phyloP scores from a whole-genome alignment of 2,113 vertebrate genomes.

The Ageneiosus marmoratus region DNA sequence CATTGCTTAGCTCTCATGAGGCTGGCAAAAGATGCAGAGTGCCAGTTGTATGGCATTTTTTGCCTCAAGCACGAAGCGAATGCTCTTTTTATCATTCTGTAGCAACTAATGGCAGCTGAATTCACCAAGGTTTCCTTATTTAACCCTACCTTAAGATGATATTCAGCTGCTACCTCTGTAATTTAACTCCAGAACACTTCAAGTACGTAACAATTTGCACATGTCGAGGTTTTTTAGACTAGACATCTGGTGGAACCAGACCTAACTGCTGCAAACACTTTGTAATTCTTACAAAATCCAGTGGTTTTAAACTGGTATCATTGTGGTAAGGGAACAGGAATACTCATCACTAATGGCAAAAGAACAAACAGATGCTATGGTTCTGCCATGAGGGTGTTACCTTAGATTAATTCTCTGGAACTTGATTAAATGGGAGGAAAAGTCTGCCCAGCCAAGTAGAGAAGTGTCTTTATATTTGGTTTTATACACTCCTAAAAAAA shows the following conservation, averaged over 20 bases:
- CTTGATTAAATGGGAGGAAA: background rate
- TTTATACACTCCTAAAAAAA: no score
- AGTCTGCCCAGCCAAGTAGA: no score
- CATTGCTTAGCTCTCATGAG: background rate
- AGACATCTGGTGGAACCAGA: slow-evolving; percentile 29
- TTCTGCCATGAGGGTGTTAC: background rate
- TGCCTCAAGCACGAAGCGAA: slow-evolving; percentile 16
- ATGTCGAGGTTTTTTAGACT: slow-evolving; percentile 5
- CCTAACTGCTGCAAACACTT: slow-evolving; percentile 11
- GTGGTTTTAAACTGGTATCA: slow-evolving; percentile 6
- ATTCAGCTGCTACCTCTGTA: background rate
- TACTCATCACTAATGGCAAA: slow-evolving; percentile 18
- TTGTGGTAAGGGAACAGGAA: slow-evolving; percentile 1
- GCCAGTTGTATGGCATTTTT: slow-evolving; percentile 16
- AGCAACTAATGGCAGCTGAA: background rate
- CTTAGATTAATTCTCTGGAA: background rate
- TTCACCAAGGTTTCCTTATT: background rate
- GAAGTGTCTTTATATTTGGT: no score
- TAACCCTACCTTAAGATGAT: background rate
- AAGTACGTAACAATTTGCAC: slow-evolving; percentile 9
- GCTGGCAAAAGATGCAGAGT: slow-evolving; percentile 5
- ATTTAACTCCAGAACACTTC: background rate
- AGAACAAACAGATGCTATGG: slow-evolving; percentile 9
- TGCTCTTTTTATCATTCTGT: slow-evolving; percentile 19
- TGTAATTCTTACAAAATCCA: slow-evolving; percentile 18